Conservation (phyloP, 2,113 vertebrate species). For the Atrichornis clamosus region DNA sequence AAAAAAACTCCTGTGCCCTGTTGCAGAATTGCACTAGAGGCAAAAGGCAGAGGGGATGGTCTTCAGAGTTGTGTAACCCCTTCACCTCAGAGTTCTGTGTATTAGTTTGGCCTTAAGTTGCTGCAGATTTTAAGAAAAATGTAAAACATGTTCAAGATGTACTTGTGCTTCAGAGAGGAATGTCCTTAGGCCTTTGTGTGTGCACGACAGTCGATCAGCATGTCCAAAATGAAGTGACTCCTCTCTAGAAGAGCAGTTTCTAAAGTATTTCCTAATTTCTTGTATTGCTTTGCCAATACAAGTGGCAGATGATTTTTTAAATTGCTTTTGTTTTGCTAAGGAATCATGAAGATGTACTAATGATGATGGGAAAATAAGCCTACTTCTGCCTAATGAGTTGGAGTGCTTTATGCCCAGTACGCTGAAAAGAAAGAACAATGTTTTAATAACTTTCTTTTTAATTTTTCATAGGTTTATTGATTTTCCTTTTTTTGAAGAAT, state of each 20-base stretch:
- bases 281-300: slow-evolving; percentile 43
- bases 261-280: slow-evolving; percentile 13
- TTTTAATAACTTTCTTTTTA: background rate
- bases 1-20: background rate
- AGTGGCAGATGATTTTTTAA: slow-evolving; percentile 31
- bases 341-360: background rate
- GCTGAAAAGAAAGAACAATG: background rate
- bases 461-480: background rate
- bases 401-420: background rate
- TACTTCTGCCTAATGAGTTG: slow-evolving; percentile 3
- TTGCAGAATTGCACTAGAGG: background rate
- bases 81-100: background rate
- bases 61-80: background rate
- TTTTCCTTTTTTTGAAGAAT: background rate
- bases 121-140: background rate
- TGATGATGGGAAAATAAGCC: background rate
- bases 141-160: background rate
- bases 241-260: background rate
- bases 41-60: background rate
- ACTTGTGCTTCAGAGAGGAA: background rate
- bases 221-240: background rate
- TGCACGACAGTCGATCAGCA: background rate
- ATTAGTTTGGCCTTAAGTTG: background rate
- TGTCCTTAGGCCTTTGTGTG: background rate
- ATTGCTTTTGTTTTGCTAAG: slow-evolving; percentile 36